These are phyloP conservation scores for Lamellibrachia columna DNA, from an alignment of 2,888 invertebrate genomes.

Conservation along the genomic window DNA sequence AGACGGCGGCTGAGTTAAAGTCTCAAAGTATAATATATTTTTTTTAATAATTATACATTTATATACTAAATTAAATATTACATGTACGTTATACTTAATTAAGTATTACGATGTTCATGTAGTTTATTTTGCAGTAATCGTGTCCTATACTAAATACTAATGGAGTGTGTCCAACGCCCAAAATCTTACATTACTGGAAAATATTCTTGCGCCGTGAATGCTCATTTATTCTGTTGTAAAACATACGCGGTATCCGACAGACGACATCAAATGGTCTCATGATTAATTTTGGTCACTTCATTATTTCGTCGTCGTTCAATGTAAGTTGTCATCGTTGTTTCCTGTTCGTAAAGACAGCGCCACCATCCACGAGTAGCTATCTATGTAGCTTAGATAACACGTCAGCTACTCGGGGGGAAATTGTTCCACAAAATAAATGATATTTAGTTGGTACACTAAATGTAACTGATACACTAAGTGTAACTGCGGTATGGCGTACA, in stretches of 20 bases:
- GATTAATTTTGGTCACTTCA: neutral
- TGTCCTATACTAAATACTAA: neutral
- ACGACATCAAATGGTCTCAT: neutral
- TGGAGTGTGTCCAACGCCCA: neutral
- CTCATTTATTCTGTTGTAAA: neutral
- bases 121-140: neutral
- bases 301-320: neutral
- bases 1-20: neutral
- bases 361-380: too few species aligned
- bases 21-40: neutral
- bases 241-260: neutral
- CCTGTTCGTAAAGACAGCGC: neutral
- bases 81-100: neutral
- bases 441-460: too few species aligned
- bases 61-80: neutral
- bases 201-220: neutral
- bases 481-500: too few species aligned
- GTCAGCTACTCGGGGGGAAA: too few species aligned
- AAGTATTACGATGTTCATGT: neutral
- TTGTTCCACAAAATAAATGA: too few species aligned
- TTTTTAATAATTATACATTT: neutral
- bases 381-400: too few species aligned
- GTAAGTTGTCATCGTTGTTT: neutral
- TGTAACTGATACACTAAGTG: too few species aligned
- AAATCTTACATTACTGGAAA: neutral